These are phyloP conservation scores for Varanus salvator DNA, from an alignment of 2,113 vertebrate species.

Conservation along the genomic window DNA sequence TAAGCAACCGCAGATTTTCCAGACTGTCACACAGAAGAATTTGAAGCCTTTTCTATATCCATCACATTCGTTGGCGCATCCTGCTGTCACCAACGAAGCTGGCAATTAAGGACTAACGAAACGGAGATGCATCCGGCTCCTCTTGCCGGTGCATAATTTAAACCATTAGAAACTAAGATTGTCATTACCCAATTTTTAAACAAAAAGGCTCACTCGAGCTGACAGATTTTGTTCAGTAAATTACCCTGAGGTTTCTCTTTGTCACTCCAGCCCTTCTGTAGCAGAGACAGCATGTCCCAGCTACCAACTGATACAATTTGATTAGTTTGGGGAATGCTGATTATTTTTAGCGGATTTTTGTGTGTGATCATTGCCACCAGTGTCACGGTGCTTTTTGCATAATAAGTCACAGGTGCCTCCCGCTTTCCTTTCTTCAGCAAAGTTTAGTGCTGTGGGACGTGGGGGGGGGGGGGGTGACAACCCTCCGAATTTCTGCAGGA, in stretches of 20 bases:
- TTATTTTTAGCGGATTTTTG: conserved; percentile 43
- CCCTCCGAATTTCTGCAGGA: not conserved
- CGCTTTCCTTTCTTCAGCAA: not conserved
- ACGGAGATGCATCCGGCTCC: conserved; percentile 49
- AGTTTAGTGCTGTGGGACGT: not conserved
- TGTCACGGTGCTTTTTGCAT: conserved; percentile 8
- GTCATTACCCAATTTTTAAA: conserved; percentile 55
- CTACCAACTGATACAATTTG: conserved; percentile 52
- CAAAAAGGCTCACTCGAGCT: conserved; percentile 32
- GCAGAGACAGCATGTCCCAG: conserved; percentile 12
- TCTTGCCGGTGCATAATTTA: conserved; percentile 59
- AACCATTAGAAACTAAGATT: conserved; percentile 49
- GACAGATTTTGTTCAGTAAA: conserved; percentile 48
- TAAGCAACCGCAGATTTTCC: conserved; percentile 63
- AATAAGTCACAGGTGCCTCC: not conserved
- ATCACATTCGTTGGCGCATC: conserved; percentile 46
- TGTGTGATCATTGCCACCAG: not conserved
- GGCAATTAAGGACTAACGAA: conserved; percentile 61
- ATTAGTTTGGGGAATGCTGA: not conserved
- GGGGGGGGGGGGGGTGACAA: not conserved
- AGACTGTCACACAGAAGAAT: conserved; percentile 57
- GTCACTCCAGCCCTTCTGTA: conserved; percentile 31
- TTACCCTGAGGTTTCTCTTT: conserved; percentile 51
- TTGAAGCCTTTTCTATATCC: conserved; percentile 57
- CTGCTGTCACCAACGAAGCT: conserved; percentile 39